Base-by-base conservation (phyloP, 2,888 invertebrate species). In the Stegana nigrithorax region DNA sequence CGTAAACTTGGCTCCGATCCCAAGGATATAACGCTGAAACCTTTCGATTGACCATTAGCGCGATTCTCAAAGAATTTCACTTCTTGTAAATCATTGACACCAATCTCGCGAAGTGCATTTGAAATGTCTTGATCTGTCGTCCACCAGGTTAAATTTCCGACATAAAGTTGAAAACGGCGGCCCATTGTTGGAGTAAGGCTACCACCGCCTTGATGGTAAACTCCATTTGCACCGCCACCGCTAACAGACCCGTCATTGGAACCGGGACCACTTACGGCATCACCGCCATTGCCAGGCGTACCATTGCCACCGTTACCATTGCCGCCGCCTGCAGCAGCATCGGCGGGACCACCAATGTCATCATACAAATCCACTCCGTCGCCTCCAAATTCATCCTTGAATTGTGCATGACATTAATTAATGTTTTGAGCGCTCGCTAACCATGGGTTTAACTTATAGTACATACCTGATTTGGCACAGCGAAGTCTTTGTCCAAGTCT, bases 131-230 rank as follows among this genome's bases (percentile, higher is more conserved):
- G 95, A 87, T 97, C 98, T 68, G 97, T 98, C 60, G 97, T 98
- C 97, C 97, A 98, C 97, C 99, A 99, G 78, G 98, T 97, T 73
- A 99, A 90, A 88, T 99, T 99, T 81, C 98, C 98, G 82, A 99
- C 92, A 87, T 99, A 99, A 50, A 97, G 89, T 85, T 97, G 96
- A 85, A 93, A 93, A 81, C 94, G 90, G 81, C 95, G 90, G 50
- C 91, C 91, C 73, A 90, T 88, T 70, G 91, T 91, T 69, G 92
- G 91, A 69, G 89, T 88, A 70, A 89, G 88, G 81, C 91, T 90
- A 73, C 90, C 90, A 73, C 90, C 90, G 85, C 90, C 88, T 72
- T 90, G 89, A 86, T 91, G 91, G 71, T 92, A 90, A 80, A 91
- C 91, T 63, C 90, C 90, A 83, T 90, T 90, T n/a, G 92, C 91